Conservation (phyloP, 2,797 vertebrate species). For the Salmo trutta region DNA sequence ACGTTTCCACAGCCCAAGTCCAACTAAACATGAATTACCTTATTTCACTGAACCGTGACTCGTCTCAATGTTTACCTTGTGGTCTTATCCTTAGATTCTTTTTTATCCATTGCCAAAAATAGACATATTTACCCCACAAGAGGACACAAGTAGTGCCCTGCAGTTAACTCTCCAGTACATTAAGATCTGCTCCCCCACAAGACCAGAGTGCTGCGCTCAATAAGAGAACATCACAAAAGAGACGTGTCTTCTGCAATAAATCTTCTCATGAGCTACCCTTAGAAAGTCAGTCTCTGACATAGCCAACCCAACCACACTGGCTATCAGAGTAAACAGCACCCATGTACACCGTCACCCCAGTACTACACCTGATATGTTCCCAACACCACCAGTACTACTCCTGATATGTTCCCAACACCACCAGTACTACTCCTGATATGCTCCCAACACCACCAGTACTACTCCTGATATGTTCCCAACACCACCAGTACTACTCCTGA, state of each 20-base stretch:
- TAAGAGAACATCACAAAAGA: conserved; percentile 55
- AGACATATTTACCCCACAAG: conserved; percentile 67
- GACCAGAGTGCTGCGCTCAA: conserved; percentile 61
- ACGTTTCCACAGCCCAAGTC: too few species aligned
- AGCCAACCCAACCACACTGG: neutral
- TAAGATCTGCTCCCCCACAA: conserved; percentile 54
- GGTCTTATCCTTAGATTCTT: neutral
- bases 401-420: too few species aligned
- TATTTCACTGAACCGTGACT: neutral
- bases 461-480: too few species aligned
- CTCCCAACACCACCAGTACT: too few species aligned
- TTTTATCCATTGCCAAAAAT: conserved; percentile 53
- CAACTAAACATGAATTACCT: neutral
- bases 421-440: too few species aligned
- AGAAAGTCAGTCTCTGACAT: conserved; percentile 36
- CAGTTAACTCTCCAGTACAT: conserved; percentile 64
- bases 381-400: too few species aligned
- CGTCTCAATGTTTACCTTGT: neutral
- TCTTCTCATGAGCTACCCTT: conserved; percentile 23
- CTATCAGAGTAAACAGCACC: too few species aligned
- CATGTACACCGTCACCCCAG: too few species aligned
- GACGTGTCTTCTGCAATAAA: neutral
- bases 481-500: too few species aligned
- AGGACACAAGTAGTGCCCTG: conserved; percentile 65
- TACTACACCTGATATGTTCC: too few species aligned